Evolutionary conservation across 2,113 vertebrate genomes (phyloP).

Genomic region (Engystomops pustulosus): DNA sequence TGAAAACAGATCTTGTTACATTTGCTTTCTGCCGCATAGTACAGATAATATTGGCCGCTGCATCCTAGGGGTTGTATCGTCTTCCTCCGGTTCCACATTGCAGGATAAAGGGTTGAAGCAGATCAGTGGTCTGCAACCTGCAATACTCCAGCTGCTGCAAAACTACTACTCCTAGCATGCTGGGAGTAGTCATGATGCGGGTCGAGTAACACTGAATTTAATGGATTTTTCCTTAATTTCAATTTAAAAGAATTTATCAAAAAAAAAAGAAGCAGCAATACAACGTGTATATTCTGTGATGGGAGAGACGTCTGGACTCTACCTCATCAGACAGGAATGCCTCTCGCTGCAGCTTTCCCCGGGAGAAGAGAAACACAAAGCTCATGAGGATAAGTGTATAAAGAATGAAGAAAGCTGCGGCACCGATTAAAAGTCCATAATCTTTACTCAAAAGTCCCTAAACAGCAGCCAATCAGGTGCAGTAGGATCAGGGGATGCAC

Average conservation of each 20-base stretch:
- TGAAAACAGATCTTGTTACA: background rate
- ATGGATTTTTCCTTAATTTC: too few relatives aligned
- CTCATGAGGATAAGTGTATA: too few relatives aligned
- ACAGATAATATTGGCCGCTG: background rate
- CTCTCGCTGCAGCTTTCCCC: background rate
- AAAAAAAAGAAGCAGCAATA: background rate
- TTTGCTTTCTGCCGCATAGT: too few relatives aligned
- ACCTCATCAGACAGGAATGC: slow-evolving; percentile 26
- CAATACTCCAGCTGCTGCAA: background rate
- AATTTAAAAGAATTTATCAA: too few relatives aligned
- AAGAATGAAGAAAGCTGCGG: too few relatives aligned
- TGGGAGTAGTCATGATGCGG: background rate
- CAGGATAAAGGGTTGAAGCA: background rate
- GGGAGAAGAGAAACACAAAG: background rate
- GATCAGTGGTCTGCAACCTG: background rate
- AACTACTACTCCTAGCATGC: background rate
- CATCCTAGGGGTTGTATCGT: background rate
- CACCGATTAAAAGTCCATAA: too few relatives aligned
- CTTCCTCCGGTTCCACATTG: background rate
- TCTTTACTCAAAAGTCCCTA: too few relatives aligned
- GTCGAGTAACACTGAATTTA: too few relatives aligned
- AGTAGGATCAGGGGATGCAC: too few relatives aligned
- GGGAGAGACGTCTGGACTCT: background rate
- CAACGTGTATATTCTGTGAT: background rate
- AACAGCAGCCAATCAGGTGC: too few relatives aligned